Base-by-base conservation (phyloP, 2,113 vertebrate genomes). In the Cavia porcellus region DNA sequence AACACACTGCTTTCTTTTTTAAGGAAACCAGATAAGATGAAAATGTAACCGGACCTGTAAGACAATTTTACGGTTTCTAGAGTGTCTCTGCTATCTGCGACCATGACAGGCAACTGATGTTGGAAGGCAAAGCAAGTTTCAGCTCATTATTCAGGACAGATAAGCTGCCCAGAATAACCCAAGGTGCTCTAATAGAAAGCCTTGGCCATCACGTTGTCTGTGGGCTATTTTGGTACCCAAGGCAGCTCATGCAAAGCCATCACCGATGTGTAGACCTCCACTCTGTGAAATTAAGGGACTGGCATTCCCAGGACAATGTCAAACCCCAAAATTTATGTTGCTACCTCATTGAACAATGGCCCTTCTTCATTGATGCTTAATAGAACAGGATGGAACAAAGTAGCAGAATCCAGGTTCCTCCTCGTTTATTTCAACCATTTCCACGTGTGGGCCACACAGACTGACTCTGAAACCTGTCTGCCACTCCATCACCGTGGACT, bases 121-220 rank as follows among this genome's bases (percentile, higher is more conserved):
- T 83, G 57, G 47, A 57, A 81, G 38, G 84, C 59, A 96, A 91
- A 74, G 28, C 47, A 42, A 47, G 32, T 38, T 95, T 94, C 62
- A 61, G 47, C 77, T 96, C 30, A 88, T 88, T 92, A 92, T 90
- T 92, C 57, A 25, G 6, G 47, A 83, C 15, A 6, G 66, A 70
- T 19, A 92, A 82, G n/a, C 81, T 96, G 70, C 68, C 94, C 96
- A 92, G 85, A 95, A 92, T 24, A 95, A 77, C 79, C 92, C 84
- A 84, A 95, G 59, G 30, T 55, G 59, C n/a, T 90, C 86, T 87
- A 86, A 50, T 59, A 87, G 86, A 90, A 89, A 93, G 24, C n/a
- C 25, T 94, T 42, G 50, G 32, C 70, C 77, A 79, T 95, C 68
- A 55, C 12, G 7, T 42, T 84, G 66, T 84, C 68, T 90, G 1